Percentiles rank a stretch among this genome's conserved stretches.
phyloP scores from a whole-genome alignment of 2,888 invertebrate genomes.

The Brachypterus glaber region DNA sequence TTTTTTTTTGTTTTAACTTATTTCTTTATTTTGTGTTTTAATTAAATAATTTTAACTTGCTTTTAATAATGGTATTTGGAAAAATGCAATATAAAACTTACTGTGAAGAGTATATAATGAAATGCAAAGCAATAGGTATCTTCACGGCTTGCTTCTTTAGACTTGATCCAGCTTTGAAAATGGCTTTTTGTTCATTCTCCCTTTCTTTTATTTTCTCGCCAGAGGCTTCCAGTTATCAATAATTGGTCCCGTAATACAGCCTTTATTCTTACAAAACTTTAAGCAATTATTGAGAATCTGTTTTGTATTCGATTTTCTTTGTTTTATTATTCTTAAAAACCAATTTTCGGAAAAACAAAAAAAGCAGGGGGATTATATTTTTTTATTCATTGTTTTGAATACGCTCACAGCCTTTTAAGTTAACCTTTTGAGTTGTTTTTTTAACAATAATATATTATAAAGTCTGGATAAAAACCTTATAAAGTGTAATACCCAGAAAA shows the following conservation, averaged over 20 bases:
- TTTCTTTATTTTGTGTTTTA: constrained; percentile 39
- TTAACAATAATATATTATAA: too few relatives aligned
- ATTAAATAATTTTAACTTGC: too few relatives aligned
- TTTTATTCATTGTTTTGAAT: too few relatives aligned
- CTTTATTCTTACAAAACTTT: constrained; percentile 24
- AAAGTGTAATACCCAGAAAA: too few relatives aligned
- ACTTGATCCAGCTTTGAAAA: constrained; percentile 28
- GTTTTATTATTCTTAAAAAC: constrained; percentile 8
- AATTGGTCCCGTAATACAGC: constrained; percentile 34
- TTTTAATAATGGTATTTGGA: too few relatives aligned
- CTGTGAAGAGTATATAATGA: too few relatives aligned
- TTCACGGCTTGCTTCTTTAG: constrained; percentile 25
- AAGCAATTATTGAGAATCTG: constrained; percentile 20
- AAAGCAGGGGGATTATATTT: constrained; percentile 9
- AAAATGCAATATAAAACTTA: too few relatives aligned
- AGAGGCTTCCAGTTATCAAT: constrained; percentile 33
- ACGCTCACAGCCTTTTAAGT: too few relatives aligned
- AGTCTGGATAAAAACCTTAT: too few relatives aligned
- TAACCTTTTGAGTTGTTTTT: too few relatives aligned
- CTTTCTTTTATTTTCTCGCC: constrained; percentile 33
- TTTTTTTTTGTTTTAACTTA: constrained; percentile 31
- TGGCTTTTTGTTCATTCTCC: constrained; percentile 30
- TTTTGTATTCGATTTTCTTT: constrained; percentile 16
- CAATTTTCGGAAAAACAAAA: constrained; percentile 7
- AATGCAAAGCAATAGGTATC: too few relatives aligned